Evolutionary conservation across 2,113 vertebrate genomes (phyloP).

Genomic region (Oophaga pumilio): DNA sequence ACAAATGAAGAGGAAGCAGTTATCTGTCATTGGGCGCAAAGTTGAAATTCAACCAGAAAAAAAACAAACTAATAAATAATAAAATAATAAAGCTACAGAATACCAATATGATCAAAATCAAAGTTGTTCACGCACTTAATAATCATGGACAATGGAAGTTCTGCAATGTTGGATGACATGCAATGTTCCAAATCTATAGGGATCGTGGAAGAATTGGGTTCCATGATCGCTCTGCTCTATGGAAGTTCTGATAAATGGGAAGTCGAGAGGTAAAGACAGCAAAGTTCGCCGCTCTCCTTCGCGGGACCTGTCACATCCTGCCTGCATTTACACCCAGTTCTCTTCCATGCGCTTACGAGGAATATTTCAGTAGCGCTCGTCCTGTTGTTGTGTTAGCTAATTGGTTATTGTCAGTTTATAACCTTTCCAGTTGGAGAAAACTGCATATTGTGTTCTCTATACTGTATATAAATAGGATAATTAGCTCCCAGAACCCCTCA

Average conservation of each 20-base stretch:
- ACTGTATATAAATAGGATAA: constrained; percentile 41
- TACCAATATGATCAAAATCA: no score
- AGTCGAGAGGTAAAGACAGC: no score
- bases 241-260: no score
- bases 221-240: no score
- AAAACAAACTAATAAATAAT: no score
- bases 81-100: no score
- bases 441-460: constrained; percentile 32
- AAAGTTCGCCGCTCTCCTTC: background rate
- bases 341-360: background rate
- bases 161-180: background rate
- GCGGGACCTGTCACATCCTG: background rate
- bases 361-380: background rate
- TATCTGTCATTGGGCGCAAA: no score
- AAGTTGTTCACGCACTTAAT: no score
- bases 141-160: no score
- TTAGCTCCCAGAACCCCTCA: constrained; percentile 25
- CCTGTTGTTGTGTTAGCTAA: constrained; percentile 6
- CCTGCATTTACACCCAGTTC: background rate
- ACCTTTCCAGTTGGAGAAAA: constrained; percentile 24
- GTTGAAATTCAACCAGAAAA: no score
- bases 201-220: background rate
- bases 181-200: background rate
- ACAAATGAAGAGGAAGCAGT: no score
- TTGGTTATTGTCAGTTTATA: constrained; percentile 38